These are phyloP conservation scores for Labeo calbasu DNA, from an alignment of 2,797 vertebrate genomes.

Conservation along the genomic window DNA sequence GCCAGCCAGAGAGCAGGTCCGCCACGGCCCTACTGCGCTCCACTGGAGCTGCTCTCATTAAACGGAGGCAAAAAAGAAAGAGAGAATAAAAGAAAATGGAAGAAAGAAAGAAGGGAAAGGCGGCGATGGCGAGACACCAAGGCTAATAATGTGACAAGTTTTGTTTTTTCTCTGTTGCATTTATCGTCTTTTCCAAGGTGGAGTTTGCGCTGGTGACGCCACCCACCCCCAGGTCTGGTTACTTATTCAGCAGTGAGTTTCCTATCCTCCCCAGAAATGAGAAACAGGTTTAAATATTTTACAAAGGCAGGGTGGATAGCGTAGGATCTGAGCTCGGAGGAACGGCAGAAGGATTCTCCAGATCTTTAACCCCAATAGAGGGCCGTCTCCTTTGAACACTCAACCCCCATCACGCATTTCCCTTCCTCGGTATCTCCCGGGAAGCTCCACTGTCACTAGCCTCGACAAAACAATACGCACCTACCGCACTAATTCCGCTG, in stretches of 20 bases:
- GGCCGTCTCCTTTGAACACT: constrained; percentile 69
- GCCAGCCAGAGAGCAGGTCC: constrained; percentile 74
- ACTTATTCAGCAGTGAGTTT: constrained; percentile 80
- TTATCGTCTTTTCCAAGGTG: constrained; percentile 26
- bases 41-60: constrained; percentile 77
- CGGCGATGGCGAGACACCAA: constrained; percentile 1
- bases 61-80: constrained; percentile 41
- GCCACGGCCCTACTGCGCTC: constrained; percentile 71
- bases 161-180: constrained; percentile 27
- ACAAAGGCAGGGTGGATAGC: constrained; percentile 66
- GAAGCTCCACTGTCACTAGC: constrained; percentile 84
- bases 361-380: constrained; percentile 77
- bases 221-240: constrained; percentile 71
- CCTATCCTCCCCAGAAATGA: constrained; percentile 77
- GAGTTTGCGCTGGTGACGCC: constrained; percentile 26
- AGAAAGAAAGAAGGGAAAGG: constrained; percentile 40
- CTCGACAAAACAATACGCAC: constrained; percentile 86
- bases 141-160: constrained; percentile 54
- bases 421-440: constrained; percentile 79
- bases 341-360: constrained; percentile 75
- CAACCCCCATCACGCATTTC: constrained; percentile 60
- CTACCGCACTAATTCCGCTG: constrained; percentile 85
- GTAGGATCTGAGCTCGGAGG: constrained; percentile 60
- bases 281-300: constrained; percentile 81
- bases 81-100: constrained; percentile 27